Evolutionary conservation across 2,113 vertebrate species (phyloP), one percentile per base, ranked within the genome.

Genomic region (Psettodes erumei): DNA sequence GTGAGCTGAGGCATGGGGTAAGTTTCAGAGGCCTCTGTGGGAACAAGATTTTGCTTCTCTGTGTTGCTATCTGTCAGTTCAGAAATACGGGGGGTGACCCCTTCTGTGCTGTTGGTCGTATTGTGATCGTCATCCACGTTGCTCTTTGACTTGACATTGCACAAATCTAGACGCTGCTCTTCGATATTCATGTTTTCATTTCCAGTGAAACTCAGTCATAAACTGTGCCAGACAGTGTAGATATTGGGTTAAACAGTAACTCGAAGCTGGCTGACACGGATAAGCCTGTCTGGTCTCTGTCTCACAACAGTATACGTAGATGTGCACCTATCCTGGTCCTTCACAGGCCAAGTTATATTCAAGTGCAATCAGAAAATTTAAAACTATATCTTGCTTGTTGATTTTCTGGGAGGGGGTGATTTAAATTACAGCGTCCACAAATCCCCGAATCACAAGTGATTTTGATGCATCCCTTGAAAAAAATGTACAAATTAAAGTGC

Each of bases 161-260:
- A 93, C 83, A 93, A 71, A 90, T 94, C 94, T 88, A 93, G 53
- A 85, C 90, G 71, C 90, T 92, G 87, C 61, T 91, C 91, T 71
- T 94, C 87, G 79, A 92, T 89, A 90, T 94, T 94, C 94, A 95
- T 95, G 68, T 88, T 95, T 90, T 92, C 93, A 94, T 94, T 74
- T 93, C 94, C 79, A 90, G 71, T 77, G 42, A 71, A 74, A 84
- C 75, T 71, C 62, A 69, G 71, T 72, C 59, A 68, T 79, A 10
- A 78, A 80, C 74, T 63, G 78, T 89, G 77, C 61, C 80, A 87
- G 73, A 73, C 79, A 84, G 79, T 51, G 62, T 63, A 48, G 56
- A 70, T 75, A 73, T 59, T 55, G 18, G 65, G 53, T 87, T 85
- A 83, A 86, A 84, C 50, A 75, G 58, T 70, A 58, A 83, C 76